Conservation (phyloP, 2,888 invertebrate genomes). For the Notocelia uddmanniana region DNA sequence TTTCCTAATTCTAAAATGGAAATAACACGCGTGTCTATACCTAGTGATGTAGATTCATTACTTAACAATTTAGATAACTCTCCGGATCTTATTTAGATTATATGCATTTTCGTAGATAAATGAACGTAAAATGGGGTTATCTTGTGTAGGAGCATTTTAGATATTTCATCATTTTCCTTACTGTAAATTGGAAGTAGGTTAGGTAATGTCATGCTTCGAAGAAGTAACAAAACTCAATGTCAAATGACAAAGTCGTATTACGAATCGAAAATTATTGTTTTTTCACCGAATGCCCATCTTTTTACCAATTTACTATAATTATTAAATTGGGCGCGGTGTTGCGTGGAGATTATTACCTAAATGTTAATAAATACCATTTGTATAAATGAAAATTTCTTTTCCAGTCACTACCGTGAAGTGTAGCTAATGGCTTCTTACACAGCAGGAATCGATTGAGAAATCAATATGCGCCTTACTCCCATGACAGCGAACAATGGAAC, state of each 20-base stretch:
- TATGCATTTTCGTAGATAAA: not conserved
- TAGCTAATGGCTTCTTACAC: constrained; percentile 31
- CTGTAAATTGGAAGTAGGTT: not conserved
- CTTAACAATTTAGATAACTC: too few species aligned
- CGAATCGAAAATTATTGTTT: not conserved
- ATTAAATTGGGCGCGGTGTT: not conserved
- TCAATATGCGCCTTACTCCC: constrained; percentile 57
- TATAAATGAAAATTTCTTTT: constrained; percentile 11
- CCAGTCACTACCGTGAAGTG: constrained; percentile 9
- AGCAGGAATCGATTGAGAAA: constrained; percentile 48
- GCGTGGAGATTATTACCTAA: not conserved
- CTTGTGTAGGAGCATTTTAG: not conserved
- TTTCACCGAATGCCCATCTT: not conserved
- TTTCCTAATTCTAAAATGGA: not conserved
- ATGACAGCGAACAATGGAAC: constrained; percentile 59
- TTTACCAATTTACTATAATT: too few species aligned
- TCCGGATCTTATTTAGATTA: not conserved
- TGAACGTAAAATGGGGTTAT: not conserved
- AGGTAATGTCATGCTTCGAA: not conserved
- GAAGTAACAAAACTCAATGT: not conserved
- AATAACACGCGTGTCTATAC: not conserved
- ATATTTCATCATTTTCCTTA: too few species aligned
- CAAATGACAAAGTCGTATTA: not conserved
- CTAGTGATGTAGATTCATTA: not conserved
- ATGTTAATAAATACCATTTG: constrained; percentile 6